These are phyloP conservation scores for Zaprionus gabonicus DNA, from an alignment of 1,140 invertebrate genomes.

Conservation along the genomic window DNA sequence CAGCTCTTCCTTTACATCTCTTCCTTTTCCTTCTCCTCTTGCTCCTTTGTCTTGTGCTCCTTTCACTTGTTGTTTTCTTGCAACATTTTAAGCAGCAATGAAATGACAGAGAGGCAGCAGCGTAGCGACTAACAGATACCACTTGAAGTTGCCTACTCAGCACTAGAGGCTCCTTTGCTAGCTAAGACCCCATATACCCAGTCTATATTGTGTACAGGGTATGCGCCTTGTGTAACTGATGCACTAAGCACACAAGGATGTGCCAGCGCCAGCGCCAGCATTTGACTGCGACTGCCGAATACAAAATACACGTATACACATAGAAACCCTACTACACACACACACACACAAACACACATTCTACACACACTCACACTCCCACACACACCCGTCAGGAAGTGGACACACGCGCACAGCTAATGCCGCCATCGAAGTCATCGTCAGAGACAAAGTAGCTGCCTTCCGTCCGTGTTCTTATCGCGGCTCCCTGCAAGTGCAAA, in stretches of 20 bases:
- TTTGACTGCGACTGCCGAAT: constrained; percentile 3
- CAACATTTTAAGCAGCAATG: background rate
- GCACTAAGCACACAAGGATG: constrained; percentile 7
- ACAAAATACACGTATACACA: constrained; percentile 16
- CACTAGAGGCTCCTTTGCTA: background rate
- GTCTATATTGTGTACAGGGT: background rate
- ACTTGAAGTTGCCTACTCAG: background rate
- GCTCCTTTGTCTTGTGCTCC: background rate
- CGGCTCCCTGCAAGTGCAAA: background rate
- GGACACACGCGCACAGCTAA: constrained; percentile 12
- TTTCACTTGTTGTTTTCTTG: background rate
- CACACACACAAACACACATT: background rate
- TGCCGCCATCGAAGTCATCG: constrained; percentile 23
- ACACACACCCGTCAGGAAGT: background rate
- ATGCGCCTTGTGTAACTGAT: constrained; percentile 1
- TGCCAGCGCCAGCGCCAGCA: background rate
- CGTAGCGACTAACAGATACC: background rate
- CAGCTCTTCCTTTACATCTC: background rate
- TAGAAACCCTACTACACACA: too few species aligned
- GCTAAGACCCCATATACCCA: background rate
- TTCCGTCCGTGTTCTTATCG: background rate
- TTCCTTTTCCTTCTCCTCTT: background rate
- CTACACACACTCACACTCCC: background rate
- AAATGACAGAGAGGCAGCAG: background rate
- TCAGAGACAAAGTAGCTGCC: constrained; percentile 10